These are phyloP conservation scores for Linnaemya tessellans DNA, from an alignment of 2,888 invertebrate genomes.

Conservation along the genomic window DNA sequence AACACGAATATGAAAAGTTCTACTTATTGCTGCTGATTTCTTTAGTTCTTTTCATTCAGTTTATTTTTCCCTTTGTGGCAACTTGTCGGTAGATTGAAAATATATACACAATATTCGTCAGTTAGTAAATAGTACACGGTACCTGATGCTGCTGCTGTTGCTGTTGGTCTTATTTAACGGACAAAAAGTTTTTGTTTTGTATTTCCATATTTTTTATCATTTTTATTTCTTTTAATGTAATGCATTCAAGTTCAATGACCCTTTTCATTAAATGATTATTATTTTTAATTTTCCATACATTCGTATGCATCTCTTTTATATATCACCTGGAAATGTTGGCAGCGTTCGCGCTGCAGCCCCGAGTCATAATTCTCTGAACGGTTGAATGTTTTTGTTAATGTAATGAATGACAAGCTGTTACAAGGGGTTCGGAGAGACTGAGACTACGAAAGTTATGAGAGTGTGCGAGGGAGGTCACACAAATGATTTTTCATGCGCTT, in stretches of 20 bases:
- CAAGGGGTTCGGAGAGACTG: slow-evolving; percentile 9
- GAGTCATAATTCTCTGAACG: slow-evolving; percentile 48
- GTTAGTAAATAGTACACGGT: no score
- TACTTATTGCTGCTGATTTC: no score
- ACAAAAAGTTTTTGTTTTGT: background rate
- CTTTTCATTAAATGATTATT: slow-evolving; percentile 45
- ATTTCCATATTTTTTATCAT: background rate
- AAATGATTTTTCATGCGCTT: background rate
- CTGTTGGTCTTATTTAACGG: no score
- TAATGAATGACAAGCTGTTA: slow-evolving; percentile 58
- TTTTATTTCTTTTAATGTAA: slow-evolving; percentile 26
- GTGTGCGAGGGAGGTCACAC: slow-evolving; percentile 2
- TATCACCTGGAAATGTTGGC: slow-evolving; percentile 42
- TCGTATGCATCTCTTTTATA: slow-evolving; percentile 8
- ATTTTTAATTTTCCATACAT: slow-evolving; percentile 7
- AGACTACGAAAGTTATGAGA: background rate
- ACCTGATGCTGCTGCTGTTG: no score
- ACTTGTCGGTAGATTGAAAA: no score
- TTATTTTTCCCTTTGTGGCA: no score
- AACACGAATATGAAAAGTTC: no score
- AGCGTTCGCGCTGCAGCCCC: slow-evolving; percentile 1
- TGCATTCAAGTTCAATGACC: slow-evolving; percentile 64
- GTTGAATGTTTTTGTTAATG: slow-evolving; percentile 39
- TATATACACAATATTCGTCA: no score
- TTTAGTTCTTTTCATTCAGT: no score